Evolutionary conservation across 2,113 vertebrate genomes (phyloP).

Genomic region (Syrrhaptes paradoxus): DNA sequence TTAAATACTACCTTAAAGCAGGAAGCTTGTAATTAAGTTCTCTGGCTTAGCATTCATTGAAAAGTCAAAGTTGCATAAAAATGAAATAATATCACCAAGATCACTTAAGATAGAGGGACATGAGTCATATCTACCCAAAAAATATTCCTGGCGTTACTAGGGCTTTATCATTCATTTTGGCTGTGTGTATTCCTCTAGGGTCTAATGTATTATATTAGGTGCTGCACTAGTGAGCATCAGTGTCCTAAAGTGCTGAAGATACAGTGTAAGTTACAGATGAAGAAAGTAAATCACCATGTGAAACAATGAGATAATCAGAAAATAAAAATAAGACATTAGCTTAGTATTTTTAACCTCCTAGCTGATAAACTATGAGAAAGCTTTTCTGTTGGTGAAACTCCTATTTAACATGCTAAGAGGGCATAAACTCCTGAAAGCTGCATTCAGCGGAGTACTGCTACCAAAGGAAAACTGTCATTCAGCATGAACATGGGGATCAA

Average conservation of each 20-base stretch:
- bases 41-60: background rate
- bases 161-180: background rate
- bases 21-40: background rate
- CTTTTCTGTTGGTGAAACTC: background rate
- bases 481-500: background rate
- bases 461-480: background rate
- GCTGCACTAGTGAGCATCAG: background rate
- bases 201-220: background rate
- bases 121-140: background rate
- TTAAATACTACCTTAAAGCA: background rate
- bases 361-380: background rate
- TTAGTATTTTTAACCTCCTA: background rate
- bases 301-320: background rate
- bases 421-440: background rate
- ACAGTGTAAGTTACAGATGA: background rate
- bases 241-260: background rate
- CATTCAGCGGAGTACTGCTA: background rate
- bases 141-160: background rate
- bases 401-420: background rate
- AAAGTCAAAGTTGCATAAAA: background rate
- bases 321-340: background rate
- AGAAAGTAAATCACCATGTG: background rate
- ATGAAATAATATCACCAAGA: background rate
- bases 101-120: background rate
- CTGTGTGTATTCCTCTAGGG: background rate